Evolutionary conservation across 2,797 vertebrate genomes (phyloP), one percentile per base, ranked within the genome.

Genomic region (Dermochelys coriacea): DNA sequence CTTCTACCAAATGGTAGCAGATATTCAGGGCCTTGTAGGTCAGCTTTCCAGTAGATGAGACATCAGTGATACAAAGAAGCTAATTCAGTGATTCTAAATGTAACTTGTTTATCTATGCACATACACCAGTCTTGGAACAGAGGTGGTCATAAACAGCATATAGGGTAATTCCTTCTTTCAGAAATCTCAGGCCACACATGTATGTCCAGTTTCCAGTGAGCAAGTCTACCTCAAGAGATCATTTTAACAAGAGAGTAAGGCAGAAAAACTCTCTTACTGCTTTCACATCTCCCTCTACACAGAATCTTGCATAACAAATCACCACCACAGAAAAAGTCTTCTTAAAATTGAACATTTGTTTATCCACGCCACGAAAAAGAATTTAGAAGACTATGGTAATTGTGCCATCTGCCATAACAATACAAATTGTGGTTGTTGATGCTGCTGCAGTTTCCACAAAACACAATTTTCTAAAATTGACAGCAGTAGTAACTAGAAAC

Each of bases 401-500:
- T 74, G 21, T 75, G 45, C 23, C 41, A 47, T 23, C 6, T 91
- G n/a, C 64, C n/a, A 68, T 37, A 94, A 45, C 2, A 51, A 19
- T 52, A 52, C 23, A 3, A 0, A 81, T 14, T 7, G 2, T 84
- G 71, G 1, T 71, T 54, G 21, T 16, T 86, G 71, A 29, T 37
- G 12, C 5, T 83, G 41, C 1, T 54, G 47, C 34, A 12, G 37
- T 37, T 1, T 0, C 12, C 86, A 9, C 7, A 14, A 85, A 92
- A 89, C 84, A 0, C 1, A 12, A 74, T 6, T 37, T 88, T 25
- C 61, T 78, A 68, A 15, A 78, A 79, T 37, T 21, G 11, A 10
- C 19, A 94, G 18, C 57, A 82, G 37, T 54, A 88, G 85, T 86
- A 84, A 61, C 16, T 55, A 8, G 5, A 93, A 82, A 93, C 4